A percentile compares a stretch with the other conserved stretches of the same genome.
Conservation (phyloP, 1,140 invertebrate genomes). For the Periplaneta americana region DNA sequence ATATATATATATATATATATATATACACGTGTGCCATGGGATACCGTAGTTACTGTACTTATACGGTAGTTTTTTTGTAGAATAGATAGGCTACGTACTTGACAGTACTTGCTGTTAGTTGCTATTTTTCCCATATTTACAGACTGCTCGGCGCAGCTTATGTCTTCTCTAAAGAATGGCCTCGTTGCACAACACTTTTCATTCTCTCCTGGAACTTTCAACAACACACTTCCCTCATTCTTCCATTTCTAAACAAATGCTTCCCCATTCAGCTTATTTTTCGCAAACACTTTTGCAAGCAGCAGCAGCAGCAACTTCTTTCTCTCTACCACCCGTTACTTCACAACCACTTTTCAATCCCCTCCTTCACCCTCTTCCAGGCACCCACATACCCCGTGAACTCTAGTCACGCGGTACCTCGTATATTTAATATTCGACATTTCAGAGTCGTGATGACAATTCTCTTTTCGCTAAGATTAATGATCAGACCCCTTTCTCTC, state of each 20-base stretch:
- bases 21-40: no score
- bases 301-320: neutral
- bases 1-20: no score
- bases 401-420: neutral
- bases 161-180: neutral
- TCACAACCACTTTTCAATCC: neutral
- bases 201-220: neutral
- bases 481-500: neutral
- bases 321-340: neutral
- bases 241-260: neutral
- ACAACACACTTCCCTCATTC: neutral
- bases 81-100: no score
- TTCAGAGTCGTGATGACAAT: neutral
- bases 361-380: neutral
- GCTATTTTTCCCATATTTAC: no score
- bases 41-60: no score
- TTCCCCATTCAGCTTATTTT: neutral
- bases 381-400: neutral
- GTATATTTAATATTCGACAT: constrained; percentile 10
- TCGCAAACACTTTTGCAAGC: neutral
- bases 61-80: no score
- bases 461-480: constrained; percentile 1
- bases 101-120: no score
- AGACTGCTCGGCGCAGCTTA: no score
- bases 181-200: neutral